Evolutionary conservation across 2,888 invertebrate genomes (phyloP), one percentile per base, ranked within the genome.

Genomic region (Leptarthrus brevirostris): DNA sequence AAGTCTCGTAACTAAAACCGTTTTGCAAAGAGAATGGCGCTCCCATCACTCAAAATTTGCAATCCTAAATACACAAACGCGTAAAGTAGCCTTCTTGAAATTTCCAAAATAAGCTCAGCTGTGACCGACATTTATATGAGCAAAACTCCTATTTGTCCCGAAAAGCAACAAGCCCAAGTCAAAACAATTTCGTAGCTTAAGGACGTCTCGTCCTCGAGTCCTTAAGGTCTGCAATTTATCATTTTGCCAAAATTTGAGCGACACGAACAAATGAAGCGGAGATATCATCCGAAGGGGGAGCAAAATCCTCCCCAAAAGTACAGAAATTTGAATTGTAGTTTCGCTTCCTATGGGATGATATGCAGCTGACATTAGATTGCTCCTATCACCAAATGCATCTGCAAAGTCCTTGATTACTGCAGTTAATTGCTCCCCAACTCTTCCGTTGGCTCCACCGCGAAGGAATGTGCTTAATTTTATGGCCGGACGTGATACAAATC

Each of bases 181-280:
- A 20, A 24, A 61, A 61, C 47, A 64, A 47, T 24, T 64, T 24
- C 64, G 44, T 2, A 36, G 26, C 44, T 64, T 22, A n/a, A 20
- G 24, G 20, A n/a, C 44, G 24, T 16, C 22, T 44, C n/a, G n/a
- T n/a, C n/a, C n/a, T n/a, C n/a, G 44, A 47, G 20, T 24, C 22
- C 20, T 20, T 8, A 18, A 64, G 16, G 34, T 30, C 22, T 18
- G 22, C 36, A 64, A 44, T 64, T 64, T 47, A 22, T 64, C 64
- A 64, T 64, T 24, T 47, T 6, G n/a, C 10, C 18, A 47, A 40
- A 64, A 18, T 34, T 64, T 44, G 64, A 64, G 24, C 24, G 64
- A 64, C 64, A 3, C 24, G 14, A 64, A 64, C 64, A 64, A 64
- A 64, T 64, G 44, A 64, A 47, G n/a, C 44, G 44, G 16, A n/a